Conservation (phyloP, 2,797 vertebrate species). For the Ctenochaetus hawaiiensis region DNA sequence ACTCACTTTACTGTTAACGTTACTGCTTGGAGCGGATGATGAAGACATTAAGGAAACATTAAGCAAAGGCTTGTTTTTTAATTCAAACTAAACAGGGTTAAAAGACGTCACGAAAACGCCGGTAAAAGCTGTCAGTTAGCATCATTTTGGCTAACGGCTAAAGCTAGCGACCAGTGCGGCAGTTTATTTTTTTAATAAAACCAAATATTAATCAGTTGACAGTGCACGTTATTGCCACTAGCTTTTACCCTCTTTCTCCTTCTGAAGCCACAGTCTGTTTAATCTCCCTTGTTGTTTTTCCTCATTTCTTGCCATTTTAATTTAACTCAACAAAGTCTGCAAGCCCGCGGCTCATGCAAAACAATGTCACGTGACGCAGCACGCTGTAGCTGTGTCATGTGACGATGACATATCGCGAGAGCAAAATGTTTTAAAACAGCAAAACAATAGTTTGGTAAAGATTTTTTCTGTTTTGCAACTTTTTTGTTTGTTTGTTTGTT, state of each 20-base stretch:
- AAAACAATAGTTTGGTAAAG: too few relatives aligned
- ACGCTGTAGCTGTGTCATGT: not conserved
- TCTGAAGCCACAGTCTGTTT: conserved; percentile 88
- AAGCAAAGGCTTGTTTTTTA: not conserved
- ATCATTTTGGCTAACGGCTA: conserved; percentile 8
- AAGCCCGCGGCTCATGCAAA: not conserved
- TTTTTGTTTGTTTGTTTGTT: not conserved
- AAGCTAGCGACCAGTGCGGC: not conserved
- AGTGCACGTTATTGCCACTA: rapidly evolving
- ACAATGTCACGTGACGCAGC: conserved; percentile 69
- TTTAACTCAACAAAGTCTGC: not conserved
- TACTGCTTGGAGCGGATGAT: too few relatives aligned
- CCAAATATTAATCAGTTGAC: not conserved
- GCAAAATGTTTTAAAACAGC: not conserved
- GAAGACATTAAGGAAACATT: not conserved
- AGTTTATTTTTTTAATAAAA: not conserved
- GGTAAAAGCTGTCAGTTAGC: conserved; percentile 4
- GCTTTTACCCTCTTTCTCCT: conserved; percentile 81
- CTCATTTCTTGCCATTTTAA: conserved; percentile 86
- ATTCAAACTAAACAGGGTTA: not conserved
- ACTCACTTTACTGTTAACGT: not conserved
- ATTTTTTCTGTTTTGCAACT: not conserved
- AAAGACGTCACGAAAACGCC: too few relatives aligned
- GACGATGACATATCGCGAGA: not conserved
- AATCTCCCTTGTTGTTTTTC: conserved; percentile 87